A percentile compares a stretch with the other conserved stretches of the same genome.
Evolutionary conservation across 2,113 vertebrate genomes (phyloP).

Genomic region (Lycocorax pyrrhopterus): DNA sequence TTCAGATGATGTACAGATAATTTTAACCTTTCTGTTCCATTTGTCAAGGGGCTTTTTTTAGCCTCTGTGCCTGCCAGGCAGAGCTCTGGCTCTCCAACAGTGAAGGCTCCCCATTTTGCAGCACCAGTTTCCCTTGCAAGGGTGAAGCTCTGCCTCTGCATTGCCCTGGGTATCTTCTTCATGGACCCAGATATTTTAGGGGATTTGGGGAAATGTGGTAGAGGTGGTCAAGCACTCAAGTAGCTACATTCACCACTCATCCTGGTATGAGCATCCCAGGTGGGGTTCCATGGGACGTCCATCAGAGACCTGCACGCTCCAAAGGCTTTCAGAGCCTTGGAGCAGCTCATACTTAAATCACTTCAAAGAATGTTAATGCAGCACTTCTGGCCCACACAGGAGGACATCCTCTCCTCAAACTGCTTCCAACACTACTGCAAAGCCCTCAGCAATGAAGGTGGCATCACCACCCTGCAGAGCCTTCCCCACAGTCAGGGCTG

Average conservation of each 20-base stretch:
- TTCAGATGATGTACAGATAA: slow-evolving; percentile 64
- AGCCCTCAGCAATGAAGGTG: neutral
- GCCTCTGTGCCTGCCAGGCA: neutral
- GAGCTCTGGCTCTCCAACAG: neutral
- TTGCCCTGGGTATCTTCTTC: neutral
- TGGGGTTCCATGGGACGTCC: neutral
- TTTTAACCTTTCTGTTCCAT: slow-evolving; percentile 65
- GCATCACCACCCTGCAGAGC: neutral
- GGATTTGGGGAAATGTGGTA: neutral
- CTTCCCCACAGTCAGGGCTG: neutral
- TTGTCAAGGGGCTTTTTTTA: slow-evolving; percentile 61
- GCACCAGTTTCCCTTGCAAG: neutral
- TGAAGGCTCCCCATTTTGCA: neutral
- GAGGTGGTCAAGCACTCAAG: neutral
- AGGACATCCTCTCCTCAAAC: neutral
- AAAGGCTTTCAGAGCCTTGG: neutral
- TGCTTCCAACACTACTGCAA: neutral
- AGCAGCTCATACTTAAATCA: neutral
- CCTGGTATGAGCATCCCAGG: neutral
- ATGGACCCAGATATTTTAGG: neutral
- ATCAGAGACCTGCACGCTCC: neutral
- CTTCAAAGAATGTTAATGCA: neutral
- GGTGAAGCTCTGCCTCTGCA: neutral
- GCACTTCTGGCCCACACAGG: neutral
- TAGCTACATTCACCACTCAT: neutral